Base-by-base conservation (phyloP, 2,797 vertebrate genomes). In the Liparis tanakae region DNA sequence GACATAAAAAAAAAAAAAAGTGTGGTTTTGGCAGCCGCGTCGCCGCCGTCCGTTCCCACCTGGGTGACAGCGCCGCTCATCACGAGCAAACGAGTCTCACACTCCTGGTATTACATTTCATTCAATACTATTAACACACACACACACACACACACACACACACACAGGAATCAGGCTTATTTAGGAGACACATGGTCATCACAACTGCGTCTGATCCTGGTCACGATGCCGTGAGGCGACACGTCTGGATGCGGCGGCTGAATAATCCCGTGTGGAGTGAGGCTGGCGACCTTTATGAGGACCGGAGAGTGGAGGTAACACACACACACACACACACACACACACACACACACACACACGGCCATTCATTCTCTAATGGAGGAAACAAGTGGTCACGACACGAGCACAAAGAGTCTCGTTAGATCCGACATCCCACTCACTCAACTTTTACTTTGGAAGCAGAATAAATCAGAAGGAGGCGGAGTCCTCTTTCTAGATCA, bases 221-320 rank as follows among this genome's bases (percentile, higher is more conserved):
- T 20, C 66, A 41, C 72, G 60, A 72, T 60, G 20, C 41, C 7
- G 56, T 13, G 53, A 55, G 7, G 74, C 14, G 75, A 56, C 67
- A 60, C 41, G 71, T 60, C 67, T 59, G 71, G 25, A 64, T 83
- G 46, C 69, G 75, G 81, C 86, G 74, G 78, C 88, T 91, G 88
- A 87, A 92, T 88, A 88, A 30, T 93, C 90, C 84, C 81, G 80
- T 76, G 78, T 71, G 82, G 89, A 84, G 82, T 79, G 81, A 90
- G 80, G 79, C 76, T 67, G 85, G 86, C 87, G 83, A 90, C 85
- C 84, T 91, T 89, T 87, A 86, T 76, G 56, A 75, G 85, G 73
- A 84, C 73, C 78, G 89, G 60, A 84, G 82, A 89, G 85, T 82
- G 82, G 85, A 87, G 74, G 78, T 87, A 85, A 78, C 84, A 76